Conservation (phyloP, 1,140 invertebrate genomes). For the Venustaconcha ellipsiformis region DNA sequence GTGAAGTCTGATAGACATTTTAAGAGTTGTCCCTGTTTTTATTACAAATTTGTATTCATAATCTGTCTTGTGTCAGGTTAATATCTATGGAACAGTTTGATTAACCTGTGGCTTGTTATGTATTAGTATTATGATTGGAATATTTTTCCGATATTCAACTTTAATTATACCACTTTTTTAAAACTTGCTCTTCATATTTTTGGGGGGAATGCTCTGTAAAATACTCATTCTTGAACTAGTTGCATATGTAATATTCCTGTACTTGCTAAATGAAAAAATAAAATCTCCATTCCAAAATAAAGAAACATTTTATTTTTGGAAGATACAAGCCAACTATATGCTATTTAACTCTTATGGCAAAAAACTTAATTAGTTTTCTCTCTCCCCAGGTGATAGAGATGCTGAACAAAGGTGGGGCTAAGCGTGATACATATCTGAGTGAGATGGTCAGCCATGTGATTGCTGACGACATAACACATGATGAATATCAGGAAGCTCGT, state of each 20-base stretch:
- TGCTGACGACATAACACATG: slow-evolving; percentile 83
- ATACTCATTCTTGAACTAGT: background rate
- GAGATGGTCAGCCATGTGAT: slow-evolving; percentile 92
- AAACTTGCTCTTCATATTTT: too few species aligned
- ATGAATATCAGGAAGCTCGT: slow-evolving; percentile 79
- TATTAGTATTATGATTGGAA: too few species aligned
- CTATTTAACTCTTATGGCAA: background rate
- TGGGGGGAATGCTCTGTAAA: too few species aligned
- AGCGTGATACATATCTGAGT: slow-evolving; percentile 84
- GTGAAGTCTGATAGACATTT: too few species aligned
- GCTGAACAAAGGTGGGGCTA: slow-evolving; percentile 85
- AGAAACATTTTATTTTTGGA: background rate
- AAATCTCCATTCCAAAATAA: background rate
- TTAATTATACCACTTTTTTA: too few species aligned
- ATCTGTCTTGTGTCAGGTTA: too few species aligned
- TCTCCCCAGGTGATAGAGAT: slow-evolving; percentile 78
- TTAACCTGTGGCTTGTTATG: too few species aligned
- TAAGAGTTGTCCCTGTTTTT: too few species aligned
- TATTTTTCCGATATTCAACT: too few species aligned
- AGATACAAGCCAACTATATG: background rate
- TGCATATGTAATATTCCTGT: background rate
- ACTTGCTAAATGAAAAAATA: background rate
- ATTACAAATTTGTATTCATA: too few species aligned
- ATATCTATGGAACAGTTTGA: too few species aligned
- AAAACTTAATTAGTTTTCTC: background rate